Evolutionary conservation across 2,888 invertebrate genomes (phyloP), one percentile per base, ranked within the genome.

Genomic region (Heteropelma amictum): DNA sequence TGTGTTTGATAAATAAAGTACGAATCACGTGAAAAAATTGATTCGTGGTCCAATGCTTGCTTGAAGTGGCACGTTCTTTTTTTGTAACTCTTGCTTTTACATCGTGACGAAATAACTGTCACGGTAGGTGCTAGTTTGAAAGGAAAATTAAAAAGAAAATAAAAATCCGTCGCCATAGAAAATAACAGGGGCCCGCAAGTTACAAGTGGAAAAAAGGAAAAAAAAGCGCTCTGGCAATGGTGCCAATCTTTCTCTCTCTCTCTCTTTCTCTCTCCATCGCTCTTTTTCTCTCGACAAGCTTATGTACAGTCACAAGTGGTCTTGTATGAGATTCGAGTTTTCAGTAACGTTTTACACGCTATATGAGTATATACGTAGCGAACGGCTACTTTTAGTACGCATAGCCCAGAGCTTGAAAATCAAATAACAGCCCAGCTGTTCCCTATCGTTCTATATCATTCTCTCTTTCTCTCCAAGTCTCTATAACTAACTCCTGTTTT

Each of bases 381-480:
- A 14, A 49, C 8, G 40, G 71, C 71, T 72, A 72, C 71, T 72
- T 72, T 64, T 72, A 72, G 71, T 64, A 42, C 71, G 49, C 64
- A 45, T 45, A 63, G 35, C 30, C 38, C 56, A 26, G 26, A 72
- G 71, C 56, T 64, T 58, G 40, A 51, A 64, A 72, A 58, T 33
- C 64, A 58, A 51, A 72, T 58, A 72, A 65, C 64, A 65, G 58
- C 51, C 60, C 23, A 17, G 53, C n/a, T 54, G 42, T 10, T 45
- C 14, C 23, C n/a, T n/a, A n/a, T n/a, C n/a, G n/a, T n/a, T n/a
- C n/a, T n/a, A n/a, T n/a, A n/a, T n/a, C n/a, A n/a, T n/a, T n/a
- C n/a, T n/a, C n/a, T n/a, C n/a, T n/a, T 45, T 33, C 45, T 21
- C 23, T 7, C 65, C n/a, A 21, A 8, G 8, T 45, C 49, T 53